Base-by-base conservation (phyloP, 2,113 vertebrate species). In the Lipotes vexillifer region DNA sequence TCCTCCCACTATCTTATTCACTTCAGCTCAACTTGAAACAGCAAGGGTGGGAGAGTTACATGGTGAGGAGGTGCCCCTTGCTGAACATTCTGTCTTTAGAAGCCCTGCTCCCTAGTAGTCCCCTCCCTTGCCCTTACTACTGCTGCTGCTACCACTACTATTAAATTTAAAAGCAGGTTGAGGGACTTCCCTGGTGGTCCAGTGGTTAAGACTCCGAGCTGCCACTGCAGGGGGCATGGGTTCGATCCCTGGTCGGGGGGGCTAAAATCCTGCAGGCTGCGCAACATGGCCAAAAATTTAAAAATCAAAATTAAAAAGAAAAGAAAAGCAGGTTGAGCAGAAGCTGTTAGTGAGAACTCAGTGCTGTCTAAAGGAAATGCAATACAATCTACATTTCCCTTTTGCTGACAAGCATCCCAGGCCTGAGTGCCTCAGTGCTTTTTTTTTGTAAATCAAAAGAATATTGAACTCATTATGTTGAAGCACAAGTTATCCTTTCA, bases 391-490 rank as follows among this genome's bases (percentile, higher is more conserved):
- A 38, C 46, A 18, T 44, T 86, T 93, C 72, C n/a, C n/a, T 81
- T 69, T 68, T 82, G 33, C 85, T 86, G 71, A 91, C 59, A 33
- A 61, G 23, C 90, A 89, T 59, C 33, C 44, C 17, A 13, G 87
- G 57, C 68, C 29, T 74, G n/a, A 68, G 15, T 65, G 29, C 15
- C 83, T 46, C 44, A 9, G 61, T 41, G 59, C 41, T 44, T 77
- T 38, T 77, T 78, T 78, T 96, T 82, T 3, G 1, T 57, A 90
- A 96, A 98, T 93, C 93, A 94, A 63, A 95, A 94, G 75, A 96
- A 81, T 95, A 90, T n/a, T 59, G 90, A 97, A 61, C n/a, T 14
- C 38, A 94, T 71, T 98, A 95, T 94, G 82, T 52, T 57, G 77
- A 78, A 65, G 85, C 85, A 31, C 74, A 93, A 41, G 82, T 92